Evolutionary conservation across 2,888 invertebrate species (phyloP), one percentile per base, ranked within the genome.

Genomic region (Cynaeus angustus): DNA sequence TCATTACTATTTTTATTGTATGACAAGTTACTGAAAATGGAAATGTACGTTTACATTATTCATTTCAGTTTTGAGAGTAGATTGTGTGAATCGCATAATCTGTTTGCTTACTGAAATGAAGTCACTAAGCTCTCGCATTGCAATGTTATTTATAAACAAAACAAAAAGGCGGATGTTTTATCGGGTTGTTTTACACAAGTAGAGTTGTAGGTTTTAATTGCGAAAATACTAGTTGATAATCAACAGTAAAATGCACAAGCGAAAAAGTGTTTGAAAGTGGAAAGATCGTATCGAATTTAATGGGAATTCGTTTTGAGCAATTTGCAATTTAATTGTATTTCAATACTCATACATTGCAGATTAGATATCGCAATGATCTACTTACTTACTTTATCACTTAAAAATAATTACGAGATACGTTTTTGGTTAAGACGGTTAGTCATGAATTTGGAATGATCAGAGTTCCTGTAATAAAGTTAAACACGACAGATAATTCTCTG

Each of bases 1-100:
- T 28, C 48, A 37, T 33, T 53, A 53, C 37, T 53, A 37, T 53
- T 53, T 53, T 37, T 56, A 43, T 21, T 21, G 13, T 56, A 41
- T 37, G 38, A 55, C 56, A 43, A 16, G 56, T 56, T 56, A 16
- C 56, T 56, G n/a, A 10, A 56, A 41, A 56, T 21, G 56, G 56
- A 56, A 41, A 10, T 56, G 37, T 26, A 26, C 33, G 33, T 33
- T n/a, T n/a, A 33, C 33, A n/a, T 33, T 9, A 33, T 33, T 33
- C 33, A 21, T 33, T 33, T 33, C 33, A 33, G 7, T 33, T 33
- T 33, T 33, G 3, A n/a, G 33, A 33, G 2, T n/a, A 33, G 7
- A 33, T 33, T 33, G 7, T 33, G 33, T n/a, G 33, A 33, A 33
- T 33, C 21, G 21, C 21, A 4, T 21, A 21, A 21, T 21, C 21